Conservation (phyloP, 23 tunicate species). For the Botrylloides violaceus region DNA sequence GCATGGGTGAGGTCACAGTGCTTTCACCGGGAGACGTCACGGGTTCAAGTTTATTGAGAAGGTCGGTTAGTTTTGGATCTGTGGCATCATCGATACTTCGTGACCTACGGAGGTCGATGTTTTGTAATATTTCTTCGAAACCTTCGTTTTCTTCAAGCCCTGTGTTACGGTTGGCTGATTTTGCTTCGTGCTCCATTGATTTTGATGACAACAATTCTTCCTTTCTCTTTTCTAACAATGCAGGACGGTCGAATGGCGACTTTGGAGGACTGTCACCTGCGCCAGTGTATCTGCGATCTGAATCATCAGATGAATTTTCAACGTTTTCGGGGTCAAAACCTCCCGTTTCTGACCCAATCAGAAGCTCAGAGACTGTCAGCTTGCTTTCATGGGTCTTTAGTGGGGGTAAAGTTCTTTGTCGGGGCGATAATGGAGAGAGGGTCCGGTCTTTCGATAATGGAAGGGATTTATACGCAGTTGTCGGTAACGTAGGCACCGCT, state of each 20-base stretch:
- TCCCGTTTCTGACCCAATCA: background rate
- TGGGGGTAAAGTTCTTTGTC: background rate
- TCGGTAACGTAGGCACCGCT: too few species aligned
- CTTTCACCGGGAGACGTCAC: background rate
- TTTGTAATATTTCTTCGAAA: background rate
- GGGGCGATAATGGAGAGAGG: background rate
- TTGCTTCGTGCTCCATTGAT: background rate
- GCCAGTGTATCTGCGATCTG: too few species aligned
- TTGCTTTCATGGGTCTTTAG: background rate
- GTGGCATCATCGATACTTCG: constrained; percentile 5
- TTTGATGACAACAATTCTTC: background rate
- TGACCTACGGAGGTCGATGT: constrained; percentile 14
- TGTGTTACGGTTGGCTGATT: background rate
- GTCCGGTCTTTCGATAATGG: background rate
- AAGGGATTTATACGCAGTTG: too few species aligned
- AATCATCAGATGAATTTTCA: too few species aligned
- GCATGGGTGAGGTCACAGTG: too few species aligned
- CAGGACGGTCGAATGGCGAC: constrained; percentile 12
- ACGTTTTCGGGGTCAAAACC: too few species aligned
- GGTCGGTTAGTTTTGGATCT: constrained; percentile 7
- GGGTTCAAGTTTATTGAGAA: constrained; percentile 16
- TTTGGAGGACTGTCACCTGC: too few species aligned
- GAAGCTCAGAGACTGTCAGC: background rate
- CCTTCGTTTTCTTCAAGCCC: background rate
- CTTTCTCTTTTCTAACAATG: background rate